These are phyloP conservation scores for Parotocinclus haroldoi DNA, from an alignment of 2,797 vertebrate genomes.

Conservation along the genomic window DNA sequence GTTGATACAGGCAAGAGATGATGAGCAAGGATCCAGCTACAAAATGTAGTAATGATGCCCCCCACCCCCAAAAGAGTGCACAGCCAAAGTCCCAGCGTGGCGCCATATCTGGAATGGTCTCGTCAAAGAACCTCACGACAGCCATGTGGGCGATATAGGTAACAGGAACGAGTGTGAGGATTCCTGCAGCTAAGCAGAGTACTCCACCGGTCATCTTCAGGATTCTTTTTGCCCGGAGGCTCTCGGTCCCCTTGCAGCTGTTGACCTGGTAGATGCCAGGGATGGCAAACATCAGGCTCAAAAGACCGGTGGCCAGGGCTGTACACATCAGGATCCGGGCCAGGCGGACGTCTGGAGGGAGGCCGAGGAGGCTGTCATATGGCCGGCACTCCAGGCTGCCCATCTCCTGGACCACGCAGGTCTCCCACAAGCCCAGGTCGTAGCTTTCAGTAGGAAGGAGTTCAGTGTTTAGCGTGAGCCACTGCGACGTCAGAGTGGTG, in stretches of 20 bases:
- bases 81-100: constrained; percentile 67
- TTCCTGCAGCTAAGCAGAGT: constrained; percentile 51
- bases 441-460: constrained; percentile 65
- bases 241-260: constrained; percentile 50
- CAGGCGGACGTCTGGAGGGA: constrained; percentile 59
- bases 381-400: constrained; percentile 55
- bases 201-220: constrained; percentile 46
- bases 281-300: constrained; percentile 53
- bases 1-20: constrained; percentile 55
- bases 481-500: constrained; percentile 64
- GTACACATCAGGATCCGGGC: constrained; percentile 58
- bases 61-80: constrained; percentile 68
- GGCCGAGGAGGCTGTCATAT: constrained; percentile 53
- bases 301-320: constrained; percentile 46
- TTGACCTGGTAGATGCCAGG: constrained; percentile 59
- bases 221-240: constrained; percentile 51
- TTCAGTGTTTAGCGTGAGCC: constrained; percentile 64
- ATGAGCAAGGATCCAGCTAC: constrained; percentile 61
- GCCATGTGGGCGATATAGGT: constrained; percentile 62
- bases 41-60: constrained; percentile 58
- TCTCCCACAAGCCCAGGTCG: constrained; percentile 67
- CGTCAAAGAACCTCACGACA: constrained; percentile 59
- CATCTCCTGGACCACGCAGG: constrained; percentile 60
- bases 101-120: constrained; percentile 52
- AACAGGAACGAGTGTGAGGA: constrained; percentile 58